Percentiles rank a stretch among this genome's conserved stretches.
phyloP scores from a whole-genome alignment of 2,797 vertebrate species.

The Protosalanx chinensis region DNA sequence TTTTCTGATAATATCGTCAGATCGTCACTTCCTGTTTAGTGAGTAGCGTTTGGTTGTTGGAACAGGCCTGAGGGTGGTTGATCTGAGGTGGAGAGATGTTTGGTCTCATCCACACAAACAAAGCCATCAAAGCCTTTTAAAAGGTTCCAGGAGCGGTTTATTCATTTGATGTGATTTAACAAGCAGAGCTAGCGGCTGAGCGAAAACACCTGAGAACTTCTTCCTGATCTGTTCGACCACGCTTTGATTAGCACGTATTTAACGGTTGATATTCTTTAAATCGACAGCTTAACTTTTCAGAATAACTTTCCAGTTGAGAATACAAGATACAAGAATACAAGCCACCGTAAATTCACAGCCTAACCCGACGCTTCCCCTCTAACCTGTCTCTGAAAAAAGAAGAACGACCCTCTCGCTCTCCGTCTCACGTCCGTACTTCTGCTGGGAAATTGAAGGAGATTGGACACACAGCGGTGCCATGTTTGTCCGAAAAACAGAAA shows the following conservation, averaged over 20 bases:
- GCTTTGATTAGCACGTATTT: background rate
- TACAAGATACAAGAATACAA: too few species aligned
- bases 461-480: background rate
- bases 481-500: background rate
- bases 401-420: too few species aligned
- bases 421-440: too few species aligned
- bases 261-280: background rate
- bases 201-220: background rate
- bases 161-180: slow-evolving; percentile 2
- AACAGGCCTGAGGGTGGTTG: background rate
- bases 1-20: background rate
- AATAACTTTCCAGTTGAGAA: too few species aligned
- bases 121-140: background rate
- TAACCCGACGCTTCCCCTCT: too few species aligned
- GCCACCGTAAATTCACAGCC: too few species aligned
- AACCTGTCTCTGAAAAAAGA: too few species aligned
- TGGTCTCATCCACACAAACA: background rate
- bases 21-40: background rate
- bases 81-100: background rate
- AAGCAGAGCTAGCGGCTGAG: background rate
- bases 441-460: too few species aligned
- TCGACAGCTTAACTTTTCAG: too few species aligned
- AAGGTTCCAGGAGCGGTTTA: background rate
- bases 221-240: slow-evolving; percentile 7
- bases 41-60: background rate